These are phyloP conservation scores for Stichopus horrens DNA, from an alignment of 53 echinoderm and acorn worm genomes.

Conservation along the genomic window DNA sequence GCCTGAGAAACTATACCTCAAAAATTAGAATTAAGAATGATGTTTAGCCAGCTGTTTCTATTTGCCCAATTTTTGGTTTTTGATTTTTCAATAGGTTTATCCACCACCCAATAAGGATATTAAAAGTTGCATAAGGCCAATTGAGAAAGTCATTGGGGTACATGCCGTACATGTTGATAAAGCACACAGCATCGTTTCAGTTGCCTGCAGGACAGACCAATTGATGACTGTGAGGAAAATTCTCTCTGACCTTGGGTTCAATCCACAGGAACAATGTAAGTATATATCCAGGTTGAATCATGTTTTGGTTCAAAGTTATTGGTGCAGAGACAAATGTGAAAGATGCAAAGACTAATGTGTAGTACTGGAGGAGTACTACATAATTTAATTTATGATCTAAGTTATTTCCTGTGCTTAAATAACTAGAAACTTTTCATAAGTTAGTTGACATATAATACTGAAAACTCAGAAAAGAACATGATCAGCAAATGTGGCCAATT, in stretches of 20 bases:
- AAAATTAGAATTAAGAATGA: too few species aligned
- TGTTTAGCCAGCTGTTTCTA: not conserved
- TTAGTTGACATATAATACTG: too few species aligned
- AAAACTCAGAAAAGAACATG: too few species aligned
- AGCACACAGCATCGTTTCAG: not conserved
- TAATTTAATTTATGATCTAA: too few species aligned
- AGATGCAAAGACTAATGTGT: too few species aligned
- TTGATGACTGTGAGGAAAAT: not conserved
- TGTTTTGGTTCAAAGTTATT: not conserved
- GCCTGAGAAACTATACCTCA: too few species aligned
- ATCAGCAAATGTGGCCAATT: too few species aligned
- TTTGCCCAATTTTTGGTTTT: not conserved
- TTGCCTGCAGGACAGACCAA: not conserved
- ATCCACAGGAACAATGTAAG: slow-evolving; percentile 8
- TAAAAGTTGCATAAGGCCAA: not conserved
- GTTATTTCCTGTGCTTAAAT: too few species aligned
- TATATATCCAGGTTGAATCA: not conserved
- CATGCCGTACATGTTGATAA: not conserved
- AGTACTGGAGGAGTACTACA: too few species aligned
- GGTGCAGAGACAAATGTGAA: too few species aligned
- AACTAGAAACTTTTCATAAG: too few species aligned
- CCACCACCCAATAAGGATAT: not conserved
- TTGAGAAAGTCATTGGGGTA: not conserved
- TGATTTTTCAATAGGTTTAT: not conserved
- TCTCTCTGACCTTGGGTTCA: not conserved